Conservation (phyloP, 2,888 invertebrate species). For the Serrognathus titanus region DNA sequence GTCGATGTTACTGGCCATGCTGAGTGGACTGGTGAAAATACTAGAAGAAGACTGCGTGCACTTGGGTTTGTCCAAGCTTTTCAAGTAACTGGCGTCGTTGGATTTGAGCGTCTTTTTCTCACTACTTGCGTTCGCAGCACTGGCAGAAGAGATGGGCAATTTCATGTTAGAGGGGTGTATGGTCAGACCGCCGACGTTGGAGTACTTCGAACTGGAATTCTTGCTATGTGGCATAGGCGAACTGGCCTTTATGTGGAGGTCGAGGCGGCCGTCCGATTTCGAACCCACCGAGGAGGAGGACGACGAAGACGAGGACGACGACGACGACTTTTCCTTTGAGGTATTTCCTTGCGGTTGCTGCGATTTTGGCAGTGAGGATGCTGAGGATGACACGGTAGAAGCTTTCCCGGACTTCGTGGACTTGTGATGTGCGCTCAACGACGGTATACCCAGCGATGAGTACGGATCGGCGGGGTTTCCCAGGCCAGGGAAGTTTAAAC, state of each 20-base stretch:
- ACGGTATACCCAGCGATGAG: slow-evolving; percentile 55
- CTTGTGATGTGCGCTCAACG: slow-evolving; percentile 44
- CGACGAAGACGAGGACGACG: slow-evolving; percentile 16
- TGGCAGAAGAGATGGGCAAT: slow-evolving; percentile 36
- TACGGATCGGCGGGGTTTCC: slow-evolving; percentile 59
- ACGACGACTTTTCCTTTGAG: slow-evolving; percentile 9
- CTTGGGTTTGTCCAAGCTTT: slow-evolving; percentile 31
- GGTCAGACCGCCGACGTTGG: slow-evolving; percentile 41
- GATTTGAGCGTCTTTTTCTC: slow-evolving; percentile 20
- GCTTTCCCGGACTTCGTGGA: slow-evolving; percentile 34
- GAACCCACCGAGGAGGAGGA: slow-evolving; percentile 25
- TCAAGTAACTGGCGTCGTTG: slow-evolving; percentile 33
- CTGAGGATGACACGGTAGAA: slow-evolving; percentile 27
- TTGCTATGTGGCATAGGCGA: slow-evolving; percentile 34
- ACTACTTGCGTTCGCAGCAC: slow-evolving; percentile 51
- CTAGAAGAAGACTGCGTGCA: slow-evolving; percentile 37
- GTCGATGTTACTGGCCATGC: slow-evolving; percentile 42
- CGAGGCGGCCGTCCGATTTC: slow-evolving; percentile 29
- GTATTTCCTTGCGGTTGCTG: slow-evolving; percentile 32
- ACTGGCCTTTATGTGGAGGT: slow-evolving; percentile 27
- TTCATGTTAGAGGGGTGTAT: slow-evolving; percentile 39
- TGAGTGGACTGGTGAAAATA: slow-evolving; percentile 48
- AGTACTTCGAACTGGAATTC: slow-evolving; percentile 23
- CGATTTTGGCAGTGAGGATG: slow-evolving; percentile 30
- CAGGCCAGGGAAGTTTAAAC: slow-evolving; percentile 66